Base-by-base conservation (phyloP, 30 jellyfish, hydroid and myxozoan species). In the Pseudorhiza aurosa region DNA sequence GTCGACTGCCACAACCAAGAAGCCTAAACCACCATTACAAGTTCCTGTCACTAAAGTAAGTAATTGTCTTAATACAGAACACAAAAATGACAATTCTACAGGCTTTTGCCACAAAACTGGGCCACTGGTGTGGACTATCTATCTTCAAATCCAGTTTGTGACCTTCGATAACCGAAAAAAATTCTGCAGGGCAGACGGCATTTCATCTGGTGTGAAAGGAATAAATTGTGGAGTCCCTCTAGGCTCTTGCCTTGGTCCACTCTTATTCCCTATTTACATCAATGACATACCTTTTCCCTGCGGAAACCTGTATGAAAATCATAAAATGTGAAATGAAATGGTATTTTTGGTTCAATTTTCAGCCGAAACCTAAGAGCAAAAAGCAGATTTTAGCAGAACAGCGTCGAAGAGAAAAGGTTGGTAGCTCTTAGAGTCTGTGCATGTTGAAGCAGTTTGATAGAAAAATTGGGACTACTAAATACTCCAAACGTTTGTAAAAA, bases 381-480 rank as follows among this genome's bases (percentile, higher is more conserved):
- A 91, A 91, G 94, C 98, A 91, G 64, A 90, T 91, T 4, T 60
- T 72, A 55, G 98, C 98, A 18, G 98, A 91, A 53, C 98, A 91
- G 68, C 75, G 98, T 30, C 53, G 98, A 28, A 83, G 98, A 51
- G 98, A 91, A 73, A 71, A 47, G 87, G 95, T 83, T 1, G 29
- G 83, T 64, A 4, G 0, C 45, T 43, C 35, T 3, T 2, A 39
- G 12, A n/a, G n/a, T n/a, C n/a, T n/a, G n/a, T n/a, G n/a, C n/a
- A n/a, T n/a, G n/a, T n/a, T n/a, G n/a, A n/a, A n/a, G n/a, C n/a
- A n/a, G n/a, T n/a, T n/a, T n/a, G n/a, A n/a, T n/a, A n/a, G n/a
- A n/a, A n/a, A n/a, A n/a, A n/a, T n/a, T n/a, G n/a, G n/a, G n/a
- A n/a, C n/a, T n/a, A n/a, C n/a, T n/a, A n/a, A n/a, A n/a, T n/a